Percentiles rank a stretch among this genome's conserved stretches.
Evolutionary conservation across 2,797 vertebrate genomes (phyloP).

Genomic region (Mormyrus hasselquistii): DNA sequence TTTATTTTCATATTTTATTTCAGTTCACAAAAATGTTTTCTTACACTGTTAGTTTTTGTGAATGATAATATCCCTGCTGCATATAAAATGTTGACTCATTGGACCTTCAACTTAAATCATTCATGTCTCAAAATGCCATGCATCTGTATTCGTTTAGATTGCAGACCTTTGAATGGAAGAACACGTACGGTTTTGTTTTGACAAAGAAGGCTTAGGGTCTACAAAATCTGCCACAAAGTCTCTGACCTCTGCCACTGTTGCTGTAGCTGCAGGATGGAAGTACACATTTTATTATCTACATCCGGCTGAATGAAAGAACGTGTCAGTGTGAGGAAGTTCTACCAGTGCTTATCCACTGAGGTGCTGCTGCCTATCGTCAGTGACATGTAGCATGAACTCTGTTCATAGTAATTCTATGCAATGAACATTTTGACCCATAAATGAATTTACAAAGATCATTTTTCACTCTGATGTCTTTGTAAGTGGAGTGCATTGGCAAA

Average conservation of each 20-base stretch:
- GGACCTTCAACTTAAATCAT: neutral
- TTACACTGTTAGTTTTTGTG: neutral
- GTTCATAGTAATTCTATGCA: neutral
- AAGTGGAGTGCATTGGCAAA: neutral
- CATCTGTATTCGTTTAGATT: neutral
- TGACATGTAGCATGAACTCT: neutral
- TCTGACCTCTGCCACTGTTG: neutral
- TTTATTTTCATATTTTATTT: neutral
- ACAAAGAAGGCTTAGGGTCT: neutral
- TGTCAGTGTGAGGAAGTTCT: neutral
- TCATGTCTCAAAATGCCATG: neutral
- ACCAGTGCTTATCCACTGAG: neutral
- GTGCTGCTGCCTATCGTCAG: neutral
- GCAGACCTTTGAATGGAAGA: neutral
- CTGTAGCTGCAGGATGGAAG: neutral
- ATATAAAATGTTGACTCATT: neutral
- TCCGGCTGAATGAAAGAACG: neutral
- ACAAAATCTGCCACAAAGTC: neutral
- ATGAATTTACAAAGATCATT: neutral
- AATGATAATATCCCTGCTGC: neutral
- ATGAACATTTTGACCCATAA: neutral
- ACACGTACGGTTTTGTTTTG: neutral
- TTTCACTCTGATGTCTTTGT: neutral
- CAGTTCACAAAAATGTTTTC: neutral
- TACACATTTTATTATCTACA: neutral